Percentiles rank a stretch among this genome's conserved stretches.
Evolutionary conservation across 2,113 vertebrate species (phyloP).

Genomic region (Anolis sagrei): DNA sequence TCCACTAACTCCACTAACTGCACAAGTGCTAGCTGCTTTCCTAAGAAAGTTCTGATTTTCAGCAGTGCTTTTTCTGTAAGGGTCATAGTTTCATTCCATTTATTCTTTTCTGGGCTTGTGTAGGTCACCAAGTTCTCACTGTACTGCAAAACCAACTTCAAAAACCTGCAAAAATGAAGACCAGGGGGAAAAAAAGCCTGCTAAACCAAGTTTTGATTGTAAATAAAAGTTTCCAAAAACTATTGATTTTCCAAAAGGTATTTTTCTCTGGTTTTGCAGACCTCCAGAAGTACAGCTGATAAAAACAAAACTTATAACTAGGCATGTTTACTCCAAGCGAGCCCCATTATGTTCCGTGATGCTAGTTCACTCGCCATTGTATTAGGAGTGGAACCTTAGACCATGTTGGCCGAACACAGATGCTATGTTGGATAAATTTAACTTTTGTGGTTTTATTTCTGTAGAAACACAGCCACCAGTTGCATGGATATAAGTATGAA

Average conservation of each 20-base stretch:
- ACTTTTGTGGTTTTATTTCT: neutral
- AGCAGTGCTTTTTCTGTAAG: slow-evolving; percentile 65
- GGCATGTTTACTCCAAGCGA: neutral
- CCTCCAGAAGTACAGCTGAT: too few species aligned
- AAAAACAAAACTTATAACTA: neutral
- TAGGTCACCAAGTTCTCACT: slow-evolving; percentile 76
- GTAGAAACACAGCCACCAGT: neutral
- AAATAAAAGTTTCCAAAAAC: neutral
- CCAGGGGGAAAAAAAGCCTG: neutral
- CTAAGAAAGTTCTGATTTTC: slow-evolving; percentile 66
- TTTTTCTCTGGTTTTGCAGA: neutral
- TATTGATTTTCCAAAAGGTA: neutral
- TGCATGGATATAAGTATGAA: too few species aligned
- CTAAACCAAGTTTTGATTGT: neutral
- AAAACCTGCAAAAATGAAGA: slow-evolving; percentile 66
- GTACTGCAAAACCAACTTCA: slow-evolving; percentile 76
- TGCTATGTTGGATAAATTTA: too few species aligned
- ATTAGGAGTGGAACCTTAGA: neutral
- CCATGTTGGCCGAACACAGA: neutral
- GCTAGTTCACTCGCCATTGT: neutral
- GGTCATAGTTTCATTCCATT: slow-evolving; percentile 70
- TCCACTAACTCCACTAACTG: slow-evolving; percentile 45
- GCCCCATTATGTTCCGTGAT: neutral
- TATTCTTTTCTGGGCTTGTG: slow-evolving; percentile 75
- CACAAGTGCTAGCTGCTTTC: slow-evolving; percentile 64